Evolutionary conservation across 2,888 invertebrate genomes (phyloP).

Genomic region (Heteromyza rotundicornis): DNA sequence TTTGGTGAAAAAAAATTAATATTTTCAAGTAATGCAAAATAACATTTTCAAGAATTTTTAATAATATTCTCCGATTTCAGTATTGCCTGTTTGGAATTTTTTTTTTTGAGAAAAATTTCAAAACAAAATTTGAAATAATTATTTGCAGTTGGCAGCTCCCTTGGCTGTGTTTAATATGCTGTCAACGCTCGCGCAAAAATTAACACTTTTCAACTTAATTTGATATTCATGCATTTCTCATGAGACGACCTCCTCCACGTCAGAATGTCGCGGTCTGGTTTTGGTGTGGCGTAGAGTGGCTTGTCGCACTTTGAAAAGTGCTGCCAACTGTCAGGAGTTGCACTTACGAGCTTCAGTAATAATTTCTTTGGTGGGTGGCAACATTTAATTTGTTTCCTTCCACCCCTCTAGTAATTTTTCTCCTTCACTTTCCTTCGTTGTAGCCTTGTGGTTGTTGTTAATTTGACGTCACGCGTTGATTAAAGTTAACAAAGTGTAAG

Average conservation of each 20-base stretch:
- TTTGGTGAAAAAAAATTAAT: no score
- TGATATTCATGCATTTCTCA: slow-evolving; percentile 49
- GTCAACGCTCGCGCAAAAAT: slow-evolving; percentile 35
- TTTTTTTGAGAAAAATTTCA: slow-evolving; percentile 12
- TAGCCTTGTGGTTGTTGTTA: no score
- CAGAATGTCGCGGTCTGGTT: slow-evolving; percentile 30
- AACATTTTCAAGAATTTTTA: no score
- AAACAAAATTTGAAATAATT: slow-evolving; percentile 2
- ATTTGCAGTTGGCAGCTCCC: not conserved
- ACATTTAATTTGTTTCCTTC: no score
- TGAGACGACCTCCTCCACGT: slow-evolving; percentile 30
- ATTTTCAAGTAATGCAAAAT: no score
- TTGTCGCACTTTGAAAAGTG: slow-evolving; percentile 12
- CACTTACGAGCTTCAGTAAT: not conserved
- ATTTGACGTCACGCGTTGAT: no score
- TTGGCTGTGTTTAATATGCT: slow-evolving; percentile 1
- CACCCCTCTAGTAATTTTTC: no score
- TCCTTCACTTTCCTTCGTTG: no score
- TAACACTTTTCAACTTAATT: slow-evolving; percentile 50
- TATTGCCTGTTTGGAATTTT: no score
- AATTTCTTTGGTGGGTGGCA: no score
- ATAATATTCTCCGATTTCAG: no score
- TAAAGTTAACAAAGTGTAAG: not conserved
- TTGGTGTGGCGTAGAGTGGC: no score
- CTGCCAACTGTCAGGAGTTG: not conserved